Percentiles rank a stretch among this genome's conserved stretches.
Conservation (phyloP, 2,113 vertebrate genomes). For the Myrmophylax atrothorax region DNA sequence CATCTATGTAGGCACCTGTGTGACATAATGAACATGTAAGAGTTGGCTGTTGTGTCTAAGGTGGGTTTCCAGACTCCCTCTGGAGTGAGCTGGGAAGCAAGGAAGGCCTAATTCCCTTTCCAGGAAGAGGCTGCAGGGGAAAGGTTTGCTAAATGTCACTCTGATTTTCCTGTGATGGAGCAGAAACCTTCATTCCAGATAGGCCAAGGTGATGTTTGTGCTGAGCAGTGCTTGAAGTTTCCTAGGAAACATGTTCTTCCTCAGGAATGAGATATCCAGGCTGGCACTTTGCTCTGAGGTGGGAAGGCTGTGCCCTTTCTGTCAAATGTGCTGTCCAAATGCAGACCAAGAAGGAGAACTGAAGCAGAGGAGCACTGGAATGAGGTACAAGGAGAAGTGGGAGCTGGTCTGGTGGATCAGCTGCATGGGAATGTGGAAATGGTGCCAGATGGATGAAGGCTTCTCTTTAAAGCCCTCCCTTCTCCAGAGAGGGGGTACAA, state of each 20-base stretch:
- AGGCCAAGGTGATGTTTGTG: background rate
- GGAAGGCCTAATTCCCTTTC: background rate
- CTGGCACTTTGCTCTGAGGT: background rate
- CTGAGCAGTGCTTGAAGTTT: background rate
- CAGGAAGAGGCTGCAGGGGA: background rate
- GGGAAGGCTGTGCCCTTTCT: background rate
- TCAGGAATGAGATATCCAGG: background rate
- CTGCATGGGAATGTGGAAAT: background rate
- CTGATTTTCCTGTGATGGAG: background rate
- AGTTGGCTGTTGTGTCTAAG: background rate
- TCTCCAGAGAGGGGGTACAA: background rate
- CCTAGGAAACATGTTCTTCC: background rate
- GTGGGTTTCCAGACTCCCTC: background rate
- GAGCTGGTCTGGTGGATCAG: background rate
- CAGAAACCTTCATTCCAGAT: background rate
- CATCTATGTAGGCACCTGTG: background rate
- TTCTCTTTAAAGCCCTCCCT: background rate
- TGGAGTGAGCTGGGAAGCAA: background rate
- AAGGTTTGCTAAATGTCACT: background rate
- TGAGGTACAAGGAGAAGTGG: background rate
- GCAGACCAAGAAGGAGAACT: background rate
- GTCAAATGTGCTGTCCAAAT: background rate
- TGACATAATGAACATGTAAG: background rate
- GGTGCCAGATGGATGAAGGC: too few species aligned
- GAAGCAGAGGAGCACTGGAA: background rate